Base-by-base conservation (phyloP, 2,797 vertebrate genomes). In the Bovichtus diacanthus region DNA sequence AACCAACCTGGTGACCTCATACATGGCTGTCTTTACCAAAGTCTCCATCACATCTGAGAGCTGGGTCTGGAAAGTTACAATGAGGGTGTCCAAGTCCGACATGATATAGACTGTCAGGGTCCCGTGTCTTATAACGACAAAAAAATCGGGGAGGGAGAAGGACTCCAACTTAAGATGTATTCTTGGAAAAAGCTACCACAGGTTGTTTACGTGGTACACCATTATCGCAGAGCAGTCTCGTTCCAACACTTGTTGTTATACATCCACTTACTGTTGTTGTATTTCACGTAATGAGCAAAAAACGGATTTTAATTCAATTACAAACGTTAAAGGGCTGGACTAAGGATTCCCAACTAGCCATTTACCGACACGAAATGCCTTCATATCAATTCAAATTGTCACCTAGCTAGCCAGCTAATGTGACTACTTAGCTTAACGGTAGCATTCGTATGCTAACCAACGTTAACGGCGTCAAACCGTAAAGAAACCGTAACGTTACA, bases 31-130 rank as follows among this genome's bases (percentile, higher is more conserved):
- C 83, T 95, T 95, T 11, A 95, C 74, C 61, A 96, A 87, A 2
- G 93, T 87, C 86, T 95, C 95, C 95, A 96, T 94, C 74, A 95
- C 93, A 25, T 92, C 93, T 2, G 94, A 94, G 0, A 96, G 92
- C 83, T 94, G 95, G 7, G 93, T 92, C 91, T 95, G 95, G 80
- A 96, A 96, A 15, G 93, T 89, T 23, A 93, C 85, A 18, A 95
- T 72, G 16, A 95, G 88, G 12, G 78, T 79, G 65, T 95, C 95
- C 87, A 94, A 76, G 61, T 92, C 90, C 75, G 90, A 85, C 92
- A 94, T 93, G 76, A 3, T 75, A 19, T 34, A 9, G 21, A 21
- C 41, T 4, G n/a, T 21, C 54, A 2, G 55, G 13, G n/a, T 34
- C 54, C 21, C 27, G 39, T 25, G 47, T 51, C 56, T 21, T 29